Evolutionary conservation across 2,113 vertebrate species (phyloP).

Genomic region (Procapra przewalskii): DNA sequence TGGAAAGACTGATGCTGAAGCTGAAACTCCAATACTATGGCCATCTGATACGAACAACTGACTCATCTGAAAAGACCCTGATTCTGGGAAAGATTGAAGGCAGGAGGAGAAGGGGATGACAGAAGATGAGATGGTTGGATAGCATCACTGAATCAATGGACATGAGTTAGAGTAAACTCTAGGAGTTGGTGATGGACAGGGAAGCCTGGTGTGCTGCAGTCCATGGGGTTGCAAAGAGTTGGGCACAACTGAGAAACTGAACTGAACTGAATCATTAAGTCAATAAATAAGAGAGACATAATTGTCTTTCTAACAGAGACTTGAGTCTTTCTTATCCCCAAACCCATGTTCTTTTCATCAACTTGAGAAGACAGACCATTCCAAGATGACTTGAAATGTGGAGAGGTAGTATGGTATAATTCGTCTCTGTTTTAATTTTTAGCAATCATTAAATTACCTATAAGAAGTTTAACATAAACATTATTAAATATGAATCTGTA

Average conservation of each 20-base stretch:
- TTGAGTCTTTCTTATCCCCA: not conserved
- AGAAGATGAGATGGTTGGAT: not conserved
- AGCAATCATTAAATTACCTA: not conserved
- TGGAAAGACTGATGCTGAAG: not conserved
- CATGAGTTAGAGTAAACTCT: not conserved
- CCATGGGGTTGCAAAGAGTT: not conserved
- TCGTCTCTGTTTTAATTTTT: conserved; percentile 11
- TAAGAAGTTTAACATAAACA: not conserved
- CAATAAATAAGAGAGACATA: not conserved
- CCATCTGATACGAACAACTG: not conserved
- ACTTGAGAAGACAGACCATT: not conserved
- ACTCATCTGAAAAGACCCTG: not conserved
- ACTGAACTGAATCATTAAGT: not conserved
- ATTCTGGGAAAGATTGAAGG: not conserved
- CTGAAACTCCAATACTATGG: not conserved
- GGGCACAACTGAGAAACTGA: not conserved
- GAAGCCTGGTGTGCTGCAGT: not conserved
- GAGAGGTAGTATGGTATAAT: not conserved
- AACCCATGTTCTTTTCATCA: not conserved
- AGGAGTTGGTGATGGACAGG: not conserved
- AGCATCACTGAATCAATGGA: not conserved
- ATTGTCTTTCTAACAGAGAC: not conserved
- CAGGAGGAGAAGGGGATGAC: not conserved
- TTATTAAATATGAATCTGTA: not conserved
- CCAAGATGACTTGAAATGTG: not conserved